Base-by-base conservation (phyloP, 2,797 vertebrate species). In the Capromys pilorides region DNA sequence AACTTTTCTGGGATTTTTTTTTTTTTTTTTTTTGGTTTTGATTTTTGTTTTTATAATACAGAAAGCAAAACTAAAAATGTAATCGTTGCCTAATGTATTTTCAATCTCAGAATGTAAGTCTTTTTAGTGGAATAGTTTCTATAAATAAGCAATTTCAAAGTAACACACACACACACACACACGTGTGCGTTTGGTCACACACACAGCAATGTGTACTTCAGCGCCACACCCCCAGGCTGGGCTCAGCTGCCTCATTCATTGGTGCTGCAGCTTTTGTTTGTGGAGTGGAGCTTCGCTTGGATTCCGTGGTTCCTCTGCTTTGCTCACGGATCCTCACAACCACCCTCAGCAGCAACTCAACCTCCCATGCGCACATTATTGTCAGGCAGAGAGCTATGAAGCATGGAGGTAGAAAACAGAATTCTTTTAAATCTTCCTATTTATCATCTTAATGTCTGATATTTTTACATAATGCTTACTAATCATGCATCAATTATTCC, bases 181-280 rank as follows among this genome's bases (percentile, higher is more conserved):
- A 33, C 8, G 5, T 11, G 81, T 11, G 36, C 10, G 6, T 18
- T n/a, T 2, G 16, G 66, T 41, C 2, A 28, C 18, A 66, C 21
- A 33, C 0, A 9, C 14, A 79, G 49, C 18, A 21, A 9, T 77
- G 94, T 95, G 83, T 77, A 66, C n/a, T 61, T 64, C 22, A 61
- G 75, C 79, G n/a, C 73, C 39, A 13, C 18, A 36, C 64, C 14
- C 22, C 19, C 9, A 3, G 24, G n/a, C 71, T 71, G 16, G 19
- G 78, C 82, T 93, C 93, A 62, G n/a, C 21, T 75, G 33, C 77
- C 71, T 86, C 26, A 31, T 92, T 92, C 90, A 91, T 84, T 91
- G 66, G 87, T 87, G 93, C 86, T 31, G 59, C 61, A 96, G 75
- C 66, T 77, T 31, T 80, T 2, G 75, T 36, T 94, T 69, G 61